Conservation (phyloP, 2,888 invertebrate genomes). For the Mylabris sibirica region DNA sequence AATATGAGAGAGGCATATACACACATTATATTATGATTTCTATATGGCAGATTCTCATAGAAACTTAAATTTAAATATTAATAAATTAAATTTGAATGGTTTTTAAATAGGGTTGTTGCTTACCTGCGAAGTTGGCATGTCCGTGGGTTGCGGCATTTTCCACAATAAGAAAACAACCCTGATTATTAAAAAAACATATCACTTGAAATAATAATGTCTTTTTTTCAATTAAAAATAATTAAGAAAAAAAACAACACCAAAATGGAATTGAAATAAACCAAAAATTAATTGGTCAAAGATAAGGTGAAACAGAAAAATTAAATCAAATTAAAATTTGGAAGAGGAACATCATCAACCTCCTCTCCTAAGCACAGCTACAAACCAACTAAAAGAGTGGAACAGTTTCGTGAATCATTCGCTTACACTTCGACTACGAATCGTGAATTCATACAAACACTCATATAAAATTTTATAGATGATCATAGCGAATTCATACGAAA, state of each 20-base stretch:
- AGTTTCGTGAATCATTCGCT: conserved; percentile 34
- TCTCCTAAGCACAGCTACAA: conserved; percentile 31
- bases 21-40: background rate
- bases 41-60: background rate
- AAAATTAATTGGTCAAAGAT: background rate
- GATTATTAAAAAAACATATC: background rate
- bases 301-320: conserved; percentile 1
- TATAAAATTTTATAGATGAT: background rate
- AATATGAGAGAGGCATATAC: background rate
- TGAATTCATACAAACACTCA: conserved; percentile 23
- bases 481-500: background rate
- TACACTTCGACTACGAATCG: conserved; percentile 28
- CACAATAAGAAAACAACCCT: background rate
- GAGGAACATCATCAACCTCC: conserved; percentile 31
- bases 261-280: conserved; percentile 21
- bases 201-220: background rate
- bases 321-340: conserved; percentile 23
- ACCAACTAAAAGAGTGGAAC: conserved; percentile 30
- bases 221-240: conserved; percentile 9
- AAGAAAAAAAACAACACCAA: conserved; percentile 19
- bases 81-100: background rate
- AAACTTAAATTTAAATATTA: background rate
- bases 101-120: conserved; percentile 7
- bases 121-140: conserved; percentile 35
- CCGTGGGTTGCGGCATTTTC: conserved; percentile 34